phyloP scores from a whole-genome alignment of 92 coral and sea anemone genomes.

The Metridium senile region DNA sequence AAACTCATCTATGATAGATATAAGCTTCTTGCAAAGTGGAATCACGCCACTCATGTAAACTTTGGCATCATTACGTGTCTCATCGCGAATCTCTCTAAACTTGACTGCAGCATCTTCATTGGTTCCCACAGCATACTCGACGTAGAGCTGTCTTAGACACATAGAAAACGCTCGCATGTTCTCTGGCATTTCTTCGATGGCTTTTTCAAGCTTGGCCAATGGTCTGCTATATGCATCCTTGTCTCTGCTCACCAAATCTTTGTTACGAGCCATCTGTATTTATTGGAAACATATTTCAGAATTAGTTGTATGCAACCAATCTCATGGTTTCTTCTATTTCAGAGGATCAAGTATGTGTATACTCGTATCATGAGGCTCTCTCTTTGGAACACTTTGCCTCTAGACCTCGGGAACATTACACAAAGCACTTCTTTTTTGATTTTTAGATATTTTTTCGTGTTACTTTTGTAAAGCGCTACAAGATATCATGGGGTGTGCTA shows the following conservation, averaged over 20 bases:
- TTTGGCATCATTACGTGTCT: constrained; percentile 63
- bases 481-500: too few relatives aligned
- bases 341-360: too few relatives aligned
- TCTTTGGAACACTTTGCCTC: too few relatives aligned
- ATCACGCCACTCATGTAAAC: constrained; percentile 52
- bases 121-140: constrained; percentile 39
- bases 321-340: background rate
- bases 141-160: constrained; percentile 52
- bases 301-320: background rate
- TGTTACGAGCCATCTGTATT: background rate
- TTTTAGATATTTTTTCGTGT: too few relatives aligned
- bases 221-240: background rate
- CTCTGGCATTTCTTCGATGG: constrained; percentile 36
- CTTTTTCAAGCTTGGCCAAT: constrained; percentile 2
- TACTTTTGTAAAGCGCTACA: too few relatives aligned
- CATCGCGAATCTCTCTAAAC: constrained; percentile 69
- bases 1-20: constrained; percentile 37
- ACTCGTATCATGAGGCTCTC: too few relatives aligned
- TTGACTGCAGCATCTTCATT: constrained; percentile 6
- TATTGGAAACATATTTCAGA: background rate
- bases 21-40: constrained; percentile 57
- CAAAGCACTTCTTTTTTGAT: too few relatives aligned
- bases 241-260: background rate
- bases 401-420: too few relatives aligned
- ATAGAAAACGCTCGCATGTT: constrained; percentile 51